phyloP scores from a whole-genome alignment of 2,797 vertebrate species.

The Danio choprae region DNA sequence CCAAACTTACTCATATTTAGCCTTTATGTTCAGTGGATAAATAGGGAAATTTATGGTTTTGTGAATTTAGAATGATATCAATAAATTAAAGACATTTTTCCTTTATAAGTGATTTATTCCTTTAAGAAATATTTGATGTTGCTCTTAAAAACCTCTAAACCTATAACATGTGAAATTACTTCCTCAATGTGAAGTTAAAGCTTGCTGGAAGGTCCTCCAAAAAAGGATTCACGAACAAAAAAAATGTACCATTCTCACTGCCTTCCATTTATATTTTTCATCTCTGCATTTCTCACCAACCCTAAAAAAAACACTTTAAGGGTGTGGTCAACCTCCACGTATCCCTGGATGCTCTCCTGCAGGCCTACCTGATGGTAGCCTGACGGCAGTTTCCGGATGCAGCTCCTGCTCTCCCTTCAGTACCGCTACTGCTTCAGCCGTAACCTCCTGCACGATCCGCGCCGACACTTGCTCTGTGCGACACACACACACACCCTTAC shows the following conservation, averaged over 20 bases:
- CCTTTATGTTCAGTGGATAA: background rate
- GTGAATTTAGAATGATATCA: background rate
- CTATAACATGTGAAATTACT: background rate
- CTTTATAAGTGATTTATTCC: background rate
- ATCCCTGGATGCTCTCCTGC: conserved; percentile 24
- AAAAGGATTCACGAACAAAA: background rate
- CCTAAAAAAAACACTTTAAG: too few relatives aligned
- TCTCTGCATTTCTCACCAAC: background rate
- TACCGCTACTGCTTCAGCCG: conserved; percentile 96
- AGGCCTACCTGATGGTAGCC: conserved; percentile 78
- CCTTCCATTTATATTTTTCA: background rate
- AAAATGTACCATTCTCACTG: background rate
- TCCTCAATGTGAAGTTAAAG: background rate
- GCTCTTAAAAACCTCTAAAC: background rate
- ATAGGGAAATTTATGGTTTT: background rate
- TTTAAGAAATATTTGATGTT: background rate
- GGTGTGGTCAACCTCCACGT: conserved; percentile 9
- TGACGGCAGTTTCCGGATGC: conserved; percentile 75
- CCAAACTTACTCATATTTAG: background rate
- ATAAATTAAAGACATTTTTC: background rate
- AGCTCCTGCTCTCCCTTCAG: conserved; percentile 95
- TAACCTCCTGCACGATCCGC: conserved; percentile 98
- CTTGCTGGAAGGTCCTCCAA: background rate
- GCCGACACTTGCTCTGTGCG: conserved; percentile 95
- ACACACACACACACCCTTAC: conserved; percentile 41